phyloP scores from a whole-genome alignment of 2,888 invertebrate species.

The Cybosia mesomella region DNA sequence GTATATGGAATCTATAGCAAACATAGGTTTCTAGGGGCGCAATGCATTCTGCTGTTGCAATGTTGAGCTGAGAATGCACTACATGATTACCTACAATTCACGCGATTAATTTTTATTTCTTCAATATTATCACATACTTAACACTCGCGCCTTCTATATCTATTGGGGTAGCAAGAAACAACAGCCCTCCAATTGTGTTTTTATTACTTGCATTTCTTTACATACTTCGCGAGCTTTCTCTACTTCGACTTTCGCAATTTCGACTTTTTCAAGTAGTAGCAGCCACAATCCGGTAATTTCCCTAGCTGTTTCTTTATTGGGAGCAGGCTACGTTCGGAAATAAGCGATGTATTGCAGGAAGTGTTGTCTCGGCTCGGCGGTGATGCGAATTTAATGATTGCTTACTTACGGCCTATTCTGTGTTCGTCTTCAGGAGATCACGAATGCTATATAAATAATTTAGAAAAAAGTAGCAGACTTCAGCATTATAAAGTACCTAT shows the following conservation, averaged over 20 bases:
- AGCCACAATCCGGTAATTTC: slow-evolving; percentile 53
- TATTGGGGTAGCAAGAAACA: too few relatives aligned
- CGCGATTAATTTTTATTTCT: too few relatives aligned
- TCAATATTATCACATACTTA: too few relatives aligned
- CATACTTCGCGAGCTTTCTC: too few relatives aligned
- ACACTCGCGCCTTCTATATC: too few relatives aligned
- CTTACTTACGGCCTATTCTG: slow-evolving; percentile 43
- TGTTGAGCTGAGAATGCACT: too few relatives aligned
- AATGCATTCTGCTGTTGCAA: too few relatives aligned
- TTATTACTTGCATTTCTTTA: too few relatives aligned
- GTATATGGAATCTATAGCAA: too few relatives aligned
- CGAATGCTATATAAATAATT: not conserved
- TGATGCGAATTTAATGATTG: slow-evolving; percentile 72
- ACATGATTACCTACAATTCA: too few relatives aligned
- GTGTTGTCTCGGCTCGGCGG: slow-evolving; percentile 46
- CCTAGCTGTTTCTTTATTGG: slow-evolving; percentile 56
- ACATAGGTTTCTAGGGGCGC: too few relatives aligned
- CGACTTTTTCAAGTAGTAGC: slow-evolving; percentile 32
- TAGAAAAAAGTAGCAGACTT: not conserved
- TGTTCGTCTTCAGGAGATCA: slow-evolving; percentile 22
- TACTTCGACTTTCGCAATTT: not conserved
- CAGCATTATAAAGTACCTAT: not conserved
- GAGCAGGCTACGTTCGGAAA: slow-evolving; percentile 47
- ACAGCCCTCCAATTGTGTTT: too few relatives aligned
- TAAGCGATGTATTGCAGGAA: slow-evolving; percentile 56